Evolutionary conservation across 2,888 invertebrate species (phyloP), one percentile per base, ranked within the genome.

Genomic region (Phania funesta): DNA sequence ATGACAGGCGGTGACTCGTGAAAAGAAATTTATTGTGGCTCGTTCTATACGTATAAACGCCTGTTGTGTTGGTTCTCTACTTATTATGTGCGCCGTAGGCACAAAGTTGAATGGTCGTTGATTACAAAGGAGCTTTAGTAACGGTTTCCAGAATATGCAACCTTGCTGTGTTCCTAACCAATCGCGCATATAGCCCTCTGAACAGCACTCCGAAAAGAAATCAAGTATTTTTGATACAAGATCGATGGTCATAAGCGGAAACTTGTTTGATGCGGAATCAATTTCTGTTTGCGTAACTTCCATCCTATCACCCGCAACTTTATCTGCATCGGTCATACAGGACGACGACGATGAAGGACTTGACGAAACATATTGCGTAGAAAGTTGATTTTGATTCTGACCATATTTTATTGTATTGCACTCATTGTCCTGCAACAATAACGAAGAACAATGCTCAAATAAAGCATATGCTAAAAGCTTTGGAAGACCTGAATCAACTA

Each of bases 101-200:
- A 56, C 38, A 22, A 87, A 88, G 68, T 89, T 87, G 1, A 86
- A 85, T 38, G 92, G 91, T 24, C 93, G 92, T 50, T 94, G 93
- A 87, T 93, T 93, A 88, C 96, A 96, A 29, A 96, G 92, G 88
- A 96, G 92, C 78, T 94, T 93, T 9, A 98, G 92, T 81, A 98
- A 91, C 3, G 96, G 95, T 56, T 94, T 93, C 97, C 97, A 98
- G 91, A 97, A 98, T n/a, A 93, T 92, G 2, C 95, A 94, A 7
- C 97, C 97, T 84, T 95, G 94, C 60, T 92, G 91, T 0, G 94
- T 94, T 13, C 97, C 97, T 56, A 98, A 93, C 97, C 97, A 98
- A 90, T 96, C 96, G 85, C 96, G 94, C 92, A 97, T 94, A 84
- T 94, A 93, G 20, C 95, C 94, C 87, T 96, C 97, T 22, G 94